Evolutionary conservation across 2,888 invertebrate species (phyloP), one percentile per base, ranked within the genome.

Genomic region (Diploptera punctata): DNA sequence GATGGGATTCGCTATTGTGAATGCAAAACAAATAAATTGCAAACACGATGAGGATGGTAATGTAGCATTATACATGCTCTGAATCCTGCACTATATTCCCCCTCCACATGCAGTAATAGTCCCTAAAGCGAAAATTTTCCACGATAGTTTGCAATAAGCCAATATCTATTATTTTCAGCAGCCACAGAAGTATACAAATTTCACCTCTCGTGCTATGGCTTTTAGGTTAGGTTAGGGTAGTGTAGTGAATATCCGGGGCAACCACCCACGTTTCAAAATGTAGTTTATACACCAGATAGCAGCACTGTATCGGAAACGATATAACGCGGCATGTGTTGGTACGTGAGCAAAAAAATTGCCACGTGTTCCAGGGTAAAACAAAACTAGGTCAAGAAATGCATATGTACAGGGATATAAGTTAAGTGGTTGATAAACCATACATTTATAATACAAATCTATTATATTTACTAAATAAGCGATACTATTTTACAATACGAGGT

Each of bases 121-220:
- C 33, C 5, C 33, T 33, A 33, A 10, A 5, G 18, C 9, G 18
- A n/a, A n/a, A 47, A 47, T 47, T 47, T 47, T 47, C 47, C 47
- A 47, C n/a, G 47, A 47, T 47, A 47, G 47, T 47, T 47, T 47
- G 47, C 16, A 9, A 13, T 3, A 47, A 47, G 16, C 47, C 47
- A n/a, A 47, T 47, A 47, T 47, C 47, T 10, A 47, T 47, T 47
- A 47, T 47, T 47, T 47, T 47, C 47, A 47, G 16, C 47, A 47
- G 47, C 47, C 47, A 47, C 47, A 9, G n/a, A 47, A 47, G 9
- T 47, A n/a, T n/a, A 13, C 9, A 47, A 47, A 47, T 47, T 38
- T 47, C 47, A 4, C 47, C n/a, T 47, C 47, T n/a, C 16, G 4
- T n/a, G 3, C 47, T 10, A 3, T n/a, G 16, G 33, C 7, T 33